Conservation (phyloP, 2,888 invertebrate species). For the Agapostemon virescens region DNA sequence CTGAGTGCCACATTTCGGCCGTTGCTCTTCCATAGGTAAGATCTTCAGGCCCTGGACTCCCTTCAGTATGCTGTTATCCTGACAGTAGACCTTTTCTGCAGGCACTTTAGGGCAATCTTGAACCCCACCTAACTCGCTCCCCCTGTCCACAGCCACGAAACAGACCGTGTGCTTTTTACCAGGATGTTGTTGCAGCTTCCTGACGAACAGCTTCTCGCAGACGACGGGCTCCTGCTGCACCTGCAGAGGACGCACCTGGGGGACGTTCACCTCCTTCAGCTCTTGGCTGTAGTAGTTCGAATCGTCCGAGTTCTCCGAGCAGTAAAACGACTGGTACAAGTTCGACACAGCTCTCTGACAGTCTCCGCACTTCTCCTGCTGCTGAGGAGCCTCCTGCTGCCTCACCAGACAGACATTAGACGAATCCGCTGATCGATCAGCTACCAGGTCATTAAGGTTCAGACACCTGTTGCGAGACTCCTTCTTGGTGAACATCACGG, state of each 20-base stretch:
- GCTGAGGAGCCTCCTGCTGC: slow-evolving; percentile 18
- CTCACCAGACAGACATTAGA: slow-evolving; percentile 3
- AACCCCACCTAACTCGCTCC: not conserved
- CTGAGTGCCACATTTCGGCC: not conserved
- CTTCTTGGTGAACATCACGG: slow-evolving; percentile 47
- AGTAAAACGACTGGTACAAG: slow-evolving; percentile 6
- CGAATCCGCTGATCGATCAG: not conserved
- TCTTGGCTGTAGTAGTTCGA: slow-evolving; percentile 16
- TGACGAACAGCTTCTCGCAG: slow-evolving; percentile 26
- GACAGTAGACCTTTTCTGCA: not conserved
- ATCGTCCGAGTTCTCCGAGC: not conserved
- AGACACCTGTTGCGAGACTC: slow-evolving; percentile 19
- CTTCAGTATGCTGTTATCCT: slow-evolving; percentile 25
- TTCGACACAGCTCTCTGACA: not conserved
- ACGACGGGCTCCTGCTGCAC: slow-evolving; percentile 4
- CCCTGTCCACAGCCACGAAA: slow-evolving; percentile 28
- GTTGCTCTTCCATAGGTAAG: slow-evolving; percentile 18
- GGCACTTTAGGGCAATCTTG: not conserved
- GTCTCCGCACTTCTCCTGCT: slow-evolving; percentile 1
- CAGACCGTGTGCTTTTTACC: slow-evolving; percentile 16
- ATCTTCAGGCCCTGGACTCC: slow-evolving; percentile 41
- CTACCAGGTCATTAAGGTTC: not conserved
- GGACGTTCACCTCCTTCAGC: not conserved
- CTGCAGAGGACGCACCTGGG: not conserved
- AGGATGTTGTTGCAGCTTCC: not conserved